Conservation (phyloP, 2,797 vertebrate species). For the Buphagus erythrorhynchus region DNA sequence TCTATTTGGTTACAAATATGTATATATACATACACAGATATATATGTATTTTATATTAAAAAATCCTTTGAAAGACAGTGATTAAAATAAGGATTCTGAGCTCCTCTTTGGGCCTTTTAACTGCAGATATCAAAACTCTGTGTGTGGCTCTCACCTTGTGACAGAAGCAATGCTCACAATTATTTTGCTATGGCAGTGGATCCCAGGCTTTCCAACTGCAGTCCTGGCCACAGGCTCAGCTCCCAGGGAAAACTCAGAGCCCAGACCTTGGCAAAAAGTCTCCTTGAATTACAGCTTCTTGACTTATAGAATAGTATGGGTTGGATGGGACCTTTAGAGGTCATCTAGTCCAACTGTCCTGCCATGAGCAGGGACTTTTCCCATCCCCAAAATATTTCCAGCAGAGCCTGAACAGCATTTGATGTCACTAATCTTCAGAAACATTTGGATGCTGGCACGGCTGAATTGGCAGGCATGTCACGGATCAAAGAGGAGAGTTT, state of each 20-base stretch:
- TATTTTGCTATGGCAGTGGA: accelerated
- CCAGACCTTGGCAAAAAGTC: not conserved
- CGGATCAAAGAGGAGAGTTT: not conserved
- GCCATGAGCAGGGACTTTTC: not conserved
- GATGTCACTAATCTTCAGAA: not conserved
- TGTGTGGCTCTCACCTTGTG: not conserved
- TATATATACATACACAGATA: not conserved
- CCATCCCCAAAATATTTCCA: not conserved
- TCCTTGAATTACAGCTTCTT: not conserved
- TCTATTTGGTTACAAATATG: slow-evolving; percentile 49
- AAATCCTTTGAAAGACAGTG: not conserved
- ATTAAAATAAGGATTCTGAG: not conserved
- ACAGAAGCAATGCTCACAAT: not conserved
- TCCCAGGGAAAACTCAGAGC: not conserved
- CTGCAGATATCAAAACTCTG: not conserved
- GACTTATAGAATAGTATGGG: not conserved
- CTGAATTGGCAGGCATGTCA: not conserved
- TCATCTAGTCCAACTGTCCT: not conserved
- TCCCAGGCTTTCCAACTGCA: not conserved
- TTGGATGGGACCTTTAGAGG: not conserved
- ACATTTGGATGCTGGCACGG: not conserved
- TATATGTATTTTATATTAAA: not conserved
- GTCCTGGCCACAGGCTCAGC: not conserved
- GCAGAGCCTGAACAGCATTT: not conserved
- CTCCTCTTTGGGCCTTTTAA: not conserved